Percentiles rank a stretch among this genome's conserved stretches.
Conservation (phyloP, 2,888 invertebrate genomes). For the Macaria notata region DNA sequence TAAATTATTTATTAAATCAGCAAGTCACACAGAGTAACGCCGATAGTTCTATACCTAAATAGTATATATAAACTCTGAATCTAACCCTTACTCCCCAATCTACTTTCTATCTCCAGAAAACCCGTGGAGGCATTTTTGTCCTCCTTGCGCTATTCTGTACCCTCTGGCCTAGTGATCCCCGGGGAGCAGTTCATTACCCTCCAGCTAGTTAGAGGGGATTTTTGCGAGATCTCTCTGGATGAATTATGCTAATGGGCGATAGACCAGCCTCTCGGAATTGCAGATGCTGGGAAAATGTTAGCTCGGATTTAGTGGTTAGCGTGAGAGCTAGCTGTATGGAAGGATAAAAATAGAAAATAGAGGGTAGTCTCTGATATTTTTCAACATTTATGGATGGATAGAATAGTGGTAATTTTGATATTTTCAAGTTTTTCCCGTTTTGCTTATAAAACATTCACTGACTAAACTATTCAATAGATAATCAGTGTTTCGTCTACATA, state of each 20-base stretch:
- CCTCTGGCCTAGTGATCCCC: slow-evolving; percentile 16
- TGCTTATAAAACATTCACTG: too few species aligned
- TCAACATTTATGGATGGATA: too few species aligned
- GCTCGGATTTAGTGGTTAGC: slow-evolving; percentile 11
- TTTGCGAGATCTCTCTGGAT: slow-evolving; percentile 30
- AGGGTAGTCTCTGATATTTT: too few species aligned
- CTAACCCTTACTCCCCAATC: not conserved
- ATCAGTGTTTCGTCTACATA: too few species aligned
- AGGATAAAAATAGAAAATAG: not conserved
- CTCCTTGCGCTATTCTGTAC: slow-evolving; percentile 13
- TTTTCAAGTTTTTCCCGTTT: too few species aligned
- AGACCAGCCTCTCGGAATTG: slow-evolving; percentile 26
- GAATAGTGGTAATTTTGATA: too few species aligned
- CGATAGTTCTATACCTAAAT: too few species aligned
- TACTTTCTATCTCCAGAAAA: slow-evolving; percentile 2
- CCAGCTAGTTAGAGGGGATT: slow-evolving; percentile 31
- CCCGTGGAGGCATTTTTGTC: slow-evolving; percentile 12
- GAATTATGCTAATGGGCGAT: slow-evolving; percentile 33
- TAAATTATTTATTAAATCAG: too few species aligned
- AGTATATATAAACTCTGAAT: too few species aligned
- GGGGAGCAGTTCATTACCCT: slow-evolving; percentile 34
- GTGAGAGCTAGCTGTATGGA: not conserved
- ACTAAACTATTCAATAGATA: too few species aligned
- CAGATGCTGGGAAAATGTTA: slow-evolving; percentile 19
- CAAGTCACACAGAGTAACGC: too few species aligned